Base-by-base conservation (phyloP, 2,113 vertebrate species). In the Macaca nemestrina region DNA sequence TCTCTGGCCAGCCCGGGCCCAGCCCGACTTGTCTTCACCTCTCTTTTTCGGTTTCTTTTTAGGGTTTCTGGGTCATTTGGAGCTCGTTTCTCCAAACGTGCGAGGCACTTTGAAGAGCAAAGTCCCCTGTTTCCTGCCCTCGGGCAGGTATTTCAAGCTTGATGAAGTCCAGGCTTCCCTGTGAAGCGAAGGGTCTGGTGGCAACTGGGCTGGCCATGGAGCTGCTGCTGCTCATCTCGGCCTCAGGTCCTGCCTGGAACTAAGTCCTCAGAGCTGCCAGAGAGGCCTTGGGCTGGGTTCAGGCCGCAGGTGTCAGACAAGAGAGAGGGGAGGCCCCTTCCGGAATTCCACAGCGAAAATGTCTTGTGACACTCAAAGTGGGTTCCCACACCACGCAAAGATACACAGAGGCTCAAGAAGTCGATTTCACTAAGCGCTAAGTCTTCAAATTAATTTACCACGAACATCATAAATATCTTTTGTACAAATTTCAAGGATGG, bases 361-460 rank as follows among this genome's bases (percentile, higher is more conserved):
- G 94, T 97, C 76, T 96, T 23, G 1, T 97, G 98, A 95, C 97
- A 73, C 91, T 97, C 95, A 68, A 45, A 91, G 45, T 48, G 80
- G 94, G 97, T 86, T 97, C 94, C 67, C 43, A 61, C 9, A 72
- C 91, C 70, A 75, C 95, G 96, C 20, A 0, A 94, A 96, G 95
- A 96, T 25, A 48, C 94, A 67, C 87, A 59, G 32, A 68, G 89
- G 92, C 98, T 98, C 98, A 95, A 97, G 95, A 97, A 98, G 98
- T 98, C 97, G 96, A 87, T 96, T 98, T 98, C 98, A 98, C 98
- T 97, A 98, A 98, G 97, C 93, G 87, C 97, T 96, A 97, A 64
- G 93, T 97, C 98, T 97, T 97, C 93, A 98, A 98, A 98, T 97
- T 97, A 97, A 98, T 97, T 98, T 93, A 93, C 75, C 93, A 82